Conservation (phyloP, 2,888 invertebrate species). For the Globia sparganii region DNA sequence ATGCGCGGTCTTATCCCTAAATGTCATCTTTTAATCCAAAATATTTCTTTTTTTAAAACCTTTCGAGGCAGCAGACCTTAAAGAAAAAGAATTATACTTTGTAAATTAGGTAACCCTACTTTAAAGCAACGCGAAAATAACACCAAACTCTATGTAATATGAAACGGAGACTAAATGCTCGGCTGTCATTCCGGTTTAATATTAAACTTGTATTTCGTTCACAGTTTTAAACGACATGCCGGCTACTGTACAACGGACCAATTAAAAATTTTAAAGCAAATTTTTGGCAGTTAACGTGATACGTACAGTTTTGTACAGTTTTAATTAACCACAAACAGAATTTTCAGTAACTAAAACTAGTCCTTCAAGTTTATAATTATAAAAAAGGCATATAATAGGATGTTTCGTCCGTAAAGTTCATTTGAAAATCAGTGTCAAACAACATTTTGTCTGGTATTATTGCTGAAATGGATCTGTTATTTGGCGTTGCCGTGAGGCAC, state of each 20-base stretch:
- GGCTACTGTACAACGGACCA: conserved; percentile 38
- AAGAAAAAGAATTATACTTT: background rate
- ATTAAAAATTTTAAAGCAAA: conserved; percentile 40
- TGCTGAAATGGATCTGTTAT: background rate
- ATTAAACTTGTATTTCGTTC: conserved; percentile 53
- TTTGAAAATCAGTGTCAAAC: background rate
- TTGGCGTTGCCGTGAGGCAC: background rate
- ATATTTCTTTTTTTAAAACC: background rate
- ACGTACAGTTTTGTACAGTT: conserved; percentile 14
- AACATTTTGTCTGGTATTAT: background rate
- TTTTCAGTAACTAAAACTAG: background rate
- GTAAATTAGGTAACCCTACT: conserved; percentile 48
- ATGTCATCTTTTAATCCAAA: background rate
- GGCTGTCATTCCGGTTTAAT: conserved; percentile 55
- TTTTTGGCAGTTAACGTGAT: conserved; percentile 21
- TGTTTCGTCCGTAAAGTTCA: background rate
- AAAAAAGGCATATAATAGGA: background rate
- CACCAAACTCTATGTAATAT: conserved; percentile 51
- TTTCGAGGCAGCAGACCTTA: no score
- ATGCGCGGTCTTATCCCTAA: background rate
- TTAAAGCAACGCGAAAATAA: conserved; percentile 35
- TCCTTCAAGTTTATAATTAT: background rate
- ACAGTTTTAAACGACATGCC: conserved; percentile 42
- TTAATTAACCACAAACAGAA: conserved; percentile 33
- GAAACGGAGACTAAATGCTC: conserved; percentile 52